Evolutionary conservation across 2,888 invertebrate genomes (phyloP), one percentile per base, ranked within the genome.

Genomic region (Sympetrum striolatum): DNA sequence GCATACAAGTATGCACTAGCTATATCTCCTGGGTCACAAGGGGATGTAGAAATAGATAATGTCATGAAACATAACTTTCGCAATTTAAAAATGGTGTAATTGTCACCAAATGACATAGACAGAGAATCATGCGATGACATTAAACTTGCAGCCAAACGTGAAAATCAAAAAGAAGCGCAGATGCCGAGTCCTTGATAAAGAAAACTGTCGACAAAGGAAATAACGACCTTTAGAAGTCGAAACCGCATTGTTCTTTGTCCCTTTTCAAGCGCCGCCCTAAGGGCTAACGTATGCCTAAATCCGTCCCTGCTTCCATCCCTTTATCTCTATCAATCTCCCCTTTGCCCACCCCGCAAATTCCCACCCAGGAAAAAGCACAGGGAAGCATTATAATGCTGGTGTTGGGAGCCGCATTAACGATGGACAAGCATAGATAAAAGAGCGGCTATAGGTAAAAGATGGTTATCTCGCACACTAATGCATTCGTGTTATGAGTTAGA

Each of bases 371-470:
- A 44, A 58, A 53, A 53, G 60, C 53, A 48, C 31, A 10, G 44
- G 58, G 44, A 44, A 35, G 86, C 86, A 86, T 86, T 60, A 86
- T 86, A 86, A 60, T 86, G 64, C 53, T 14, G 53, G 81, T 53
- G 81, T 53, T 37, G 86, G 60, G 37, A 58, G 86, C 64, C 37
- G 86, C 86, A 86, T 60, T 86, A n/a, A 53, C 60, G 86, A 86
- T 86, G 86, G 37, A 86, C 86, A 86, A 22, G 86, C 60, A 35
- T 31, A 86, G 86, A 86, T 86, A 86, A 86, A 86, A 86, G 60
- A 60, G 58, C 58, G 35, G 86, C 22, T n/a, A 35, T 82, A 31
- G 53, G 58, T 48, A 53, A 58, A 82, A 86, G 86, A 60, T 86
- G 48, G 86, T 37, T 86, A 60, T 60, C 86, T 58, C 37, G 37